Percentiles rank a stretch among this genome's conserved stretches.
Conservation (phyloP, 1,140 invertebrate genomes). For the Drosophila pruinosa region DNA sequence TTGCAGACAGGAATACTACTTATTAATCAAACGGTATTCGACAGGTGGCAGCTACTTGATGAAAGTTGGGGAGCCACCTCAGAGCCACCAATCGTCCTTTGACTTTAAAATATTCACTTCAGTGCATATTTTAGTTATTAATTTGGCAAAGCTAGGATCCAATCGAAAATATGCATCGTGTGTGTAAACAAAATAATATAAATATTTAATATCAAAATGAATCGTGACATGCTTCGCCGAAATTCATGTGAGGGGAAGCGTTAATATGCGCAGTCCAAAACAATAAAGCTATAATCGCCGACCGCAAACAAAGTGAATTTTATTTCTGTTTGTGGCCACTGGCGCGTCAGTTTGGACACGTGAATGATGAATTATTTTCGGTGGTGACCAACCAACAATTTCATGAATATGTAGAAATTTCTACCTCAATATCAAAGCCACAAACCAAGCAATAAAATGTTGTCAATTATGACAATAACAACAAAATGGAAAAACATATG, state of each 20-base stretch:
- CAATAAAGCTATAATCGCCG: slow-evolving; percentile 57
- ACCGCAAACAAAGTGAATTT: slow-evolving; percentile 77
- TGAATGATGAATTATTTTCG: slow-evolving; percentile 77
- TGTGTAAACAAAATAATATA: slow-evolving; percentile 28
- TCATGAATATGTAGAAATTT: slow-evolving; percentile 19
- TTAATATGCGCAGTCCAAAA: slow-evolving; percentile 23
- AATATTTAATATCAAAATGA: slow-evolving; percentile 60
- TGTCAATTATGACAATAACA: not conserved
- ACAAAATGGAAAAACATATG: not conserved
- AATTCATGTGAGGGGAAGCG: not conserved
- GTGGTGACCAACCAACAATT: slow-evolving; percentile 23
- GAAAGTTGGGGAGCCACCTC: slow-evolving; percentile 1
- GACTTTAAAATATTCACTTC: slow-evolving; percentile 73
- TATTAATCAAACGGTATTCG: not conserved
- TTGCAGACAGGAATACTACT: slow-evolving; percentile 6
- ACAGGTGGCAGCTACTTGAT: not conserved
- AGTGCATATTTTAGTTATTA: slow-evolving; percentile 72
- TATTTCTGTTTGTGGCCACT: slow-evolving; percentile 74
- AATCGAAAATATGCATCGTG: slow-evolving; percentile 32
- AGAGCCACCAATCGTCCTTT: slow-evolving; percentile 60
- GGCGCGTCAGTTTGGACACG: slow-evolving; percentile 77
- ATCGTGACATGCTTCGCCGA: not conserved
- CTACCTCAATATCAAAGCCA: slow-evolving; percentile 11
- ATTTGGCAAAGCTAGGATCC: slow-evolving; percentile 48
- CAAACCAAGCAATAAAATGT: slow-evolving; percentile 27